Conservation (phyloP, 1,140 invertebrate genomes). For the Lycorma delicatula region DNA sequence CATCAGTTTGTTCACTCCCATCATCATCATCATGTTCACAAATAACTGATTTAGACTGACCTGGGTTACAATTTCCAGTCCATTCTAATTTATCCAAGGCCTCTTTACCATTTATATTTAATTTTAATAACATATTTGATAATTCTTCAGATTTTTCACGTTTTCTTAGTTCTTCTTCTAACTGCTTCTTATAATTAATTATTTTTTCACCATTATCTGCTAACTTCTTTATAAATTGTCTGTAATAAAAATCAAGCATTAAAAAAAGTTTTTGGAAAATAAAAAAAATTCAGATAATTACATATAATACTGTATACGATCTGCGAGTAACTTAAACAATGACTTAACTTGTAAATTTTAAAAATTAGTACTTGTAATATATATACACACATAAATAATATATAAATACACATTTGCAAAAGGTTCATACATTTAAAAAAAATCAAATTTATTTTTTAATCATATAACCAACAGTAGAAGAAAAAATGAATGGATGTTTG, state of each 20-base stretch:
- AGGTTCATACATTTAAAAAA: too few relatives aligned
- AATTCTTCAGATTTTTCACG: conserved; percentile 49
- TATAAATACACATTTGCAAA: too few relatives aligned
- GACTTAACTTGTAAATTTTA: too few relatives aligned
- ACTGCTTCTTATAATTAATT: conserved; percentile 43
- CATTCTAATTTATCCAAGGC: conserved; percentile 56
- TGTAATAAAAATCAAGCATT: conserved; percentile 24
- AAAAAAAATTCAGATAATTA: too few relatives aligned
- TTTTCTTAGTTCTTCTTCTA: conserved; percentile 45
- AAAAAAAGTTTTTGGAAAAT: too few relatives aligned
- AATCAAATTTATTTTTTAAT: too few relatives aligned
- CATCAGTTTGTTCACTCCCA: conserved; percentile 53
- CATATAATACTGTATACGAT: too few relatives aligned
- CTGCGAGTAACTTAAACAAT: too few relatives aligned
- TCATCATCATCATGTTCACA: conserved; percentile 49
- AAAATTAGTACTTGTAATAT: too few relatives aligned
- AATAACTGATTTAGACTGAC: conserved; percentile 25
- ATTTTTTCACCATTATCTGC: conserved; percentile 61
- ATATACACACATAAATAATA: too few relatives aligned
- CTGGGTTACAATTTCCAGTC: conserved; percentile 43
- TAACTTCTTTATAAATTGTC: conserved; percentile 43
- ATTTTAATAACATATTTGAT: conserved; percentile 45
- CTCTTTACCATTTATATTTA: conserved; percentile 50
- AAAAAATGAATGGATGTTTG: too few relatives aligned
- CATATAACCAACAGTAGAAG: too few relatives aligned